Conservation (phyloP, 2,797 vertebrate species). For the Micropoecilia bifurca region DNA sequence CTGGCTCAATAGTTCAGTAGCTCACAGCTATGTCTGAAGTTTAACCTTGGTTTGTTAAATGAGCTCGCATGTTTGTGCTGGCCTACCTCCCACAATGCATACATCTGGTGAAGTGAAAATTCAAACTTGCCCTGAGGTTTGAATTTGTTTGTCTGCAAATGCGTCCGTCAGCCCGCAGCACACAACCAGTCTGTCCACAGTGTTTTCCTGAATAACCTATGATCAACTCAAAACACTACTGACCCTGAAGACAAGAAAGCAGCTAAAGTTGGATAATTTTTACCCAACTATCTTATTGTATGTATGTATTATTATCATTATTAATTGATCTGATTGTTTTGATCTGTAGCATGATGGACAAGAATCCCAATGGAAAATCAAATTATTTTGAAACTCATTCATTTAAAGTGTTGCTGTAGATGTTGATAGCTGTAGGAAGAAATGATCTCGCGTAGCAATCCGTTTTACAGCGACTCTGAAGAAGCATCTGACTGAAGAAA, state of each 20-base stretch:
- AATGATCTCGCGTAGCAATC: no score
- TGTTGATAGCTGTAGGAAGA: no score
- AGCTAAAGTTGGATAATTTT: conserved; percentile 45
- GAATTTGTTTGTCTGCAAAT: conserved; percentile 55
- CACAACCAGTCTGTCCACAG: conserved; percentile 36
- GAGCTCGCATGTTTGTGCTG: conserved; percentile 23
- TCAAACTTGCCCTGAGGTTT: conserved; percentile 35
- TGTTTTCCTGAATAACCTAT: conserved; percentile 29
- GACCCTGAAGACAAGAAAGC: conserved; percentile 57
- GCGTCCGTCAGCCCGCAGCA: conserved; percentile 27
- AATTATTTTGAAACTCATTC: no score
- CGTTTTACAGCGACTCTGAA: no score
- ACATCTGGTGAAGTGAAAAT: conserved; percentile 17
- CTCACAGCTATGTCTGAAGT: conserved; percentile 33
- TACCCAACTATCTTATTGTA: conserved; percentile 25
- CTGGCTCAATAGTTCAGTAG: conserved; percentile 13
- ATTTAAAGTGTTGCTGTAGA: no score
- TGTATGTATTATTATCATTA: conserved; percentile 8
- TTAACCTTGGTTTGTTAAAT: conserved; percentile 28
- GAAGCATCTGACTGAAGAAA: no score
- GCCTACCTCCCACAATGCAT: conserved; percentile 8
- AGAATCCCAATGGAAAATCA: no score
- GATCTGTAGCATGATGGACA: no score
- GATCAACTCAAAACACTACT: conserved; percentile 29
- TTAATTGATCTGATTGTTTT: no score